A percentile compares a stretch with the other conserved stretches of the same genome.
Conservation (phyloP, 1,140 invertebrate genomes). For the Nasonia giraulti region DNA sequence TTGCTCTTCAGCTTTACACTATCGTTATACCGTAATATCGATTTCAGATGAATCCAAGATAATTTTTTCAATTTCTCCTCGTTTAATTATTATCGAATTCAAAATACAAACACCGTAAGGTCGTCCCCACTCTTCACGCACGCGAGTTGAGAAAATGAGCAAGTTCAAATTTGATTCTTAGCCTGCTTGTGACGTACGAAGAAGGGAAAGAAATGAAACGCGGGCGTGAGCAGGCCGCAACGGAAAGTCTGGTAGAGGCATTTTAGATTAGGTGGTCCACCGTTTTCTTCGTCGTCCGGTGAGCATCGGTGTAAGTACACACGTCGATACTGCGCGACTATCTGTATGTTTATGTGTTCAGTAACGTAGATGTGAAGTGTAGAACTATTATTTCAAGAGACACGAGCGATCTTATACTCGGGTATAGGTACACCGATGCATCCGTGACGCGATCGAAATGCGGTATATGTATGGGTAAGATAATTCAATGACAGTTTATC, state of each 20-base stretch:
- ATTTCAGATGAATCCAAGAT: background rate
- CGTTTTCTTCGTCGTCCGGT: background rate
- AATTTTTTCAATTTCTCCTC: background rate
- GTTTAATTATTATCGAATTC: too few relatives aligned
- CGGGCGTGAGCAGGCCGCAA: background rate
- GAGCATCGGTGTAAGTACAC: background rate
- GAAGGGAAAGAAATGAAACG: too few relatives aligned
- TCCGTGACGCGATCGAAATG: background rate
- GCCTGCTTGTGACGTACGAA: too few relatives aligned
- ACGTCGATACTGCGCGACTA: too few relatives aligned
- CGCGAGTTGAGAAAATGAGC: background rate
- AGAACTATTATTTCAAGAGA: too few relatives aligned
- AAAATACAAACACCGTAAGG: too few relatives aligned
- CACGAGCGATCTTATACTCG: too few relatives aligned
- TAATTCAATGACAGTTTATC: background rate
- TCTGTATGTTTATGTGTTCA: too few relatives aligned
- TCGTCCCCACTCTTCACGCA: background rate
- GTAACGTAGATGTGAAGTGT: too few relatives aligned
- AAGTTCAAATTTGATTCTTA: background rate
- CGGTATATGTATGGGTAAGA: background rate
- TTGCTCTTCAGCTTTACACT: too few relatives aligned
- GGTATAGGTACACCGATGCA: too few relatives aligned
- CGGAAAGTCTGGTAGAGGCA: conserved; percentile 11
- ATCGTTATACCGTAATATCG: background rate
- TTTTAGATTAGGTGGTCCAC: background rate